Base-by-base conservation (phyloP, 1,140 invertebrate genomes). In the Batillaria attramentaria region DNA sequence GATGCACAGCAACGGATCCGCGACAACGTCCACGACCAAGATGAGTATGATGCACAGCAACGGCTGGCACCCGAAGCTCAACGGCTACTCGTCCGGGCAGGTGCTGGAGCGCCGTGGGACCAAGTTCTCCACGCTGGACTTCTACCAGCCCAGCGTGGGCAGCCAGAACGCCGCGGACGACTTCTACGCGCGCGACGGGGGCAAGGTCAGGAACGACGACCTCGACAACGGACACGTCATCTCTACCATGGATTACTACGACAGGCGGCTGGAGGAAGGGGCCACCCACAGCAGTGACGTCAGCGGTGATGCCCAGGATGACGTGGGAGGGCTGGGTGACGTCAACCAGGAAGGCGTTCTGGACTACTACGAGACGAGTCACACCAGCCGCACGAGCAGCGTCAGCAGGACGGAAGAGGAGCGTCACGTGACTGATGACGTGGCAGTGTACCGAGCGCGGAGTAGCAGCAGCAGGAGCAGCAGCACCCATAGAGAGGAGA, bases 61-160 rank as follows among this genome's bases (percentile, higher is more conserved):
- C 57, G 76, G 80, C 39, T 84, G 80, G 78, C 83, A 82, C 65
- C 84, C 79, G 41, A 84, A 80, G 79, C 57, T 78, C 66, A 83
- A 82, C 60, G 84, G 82, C 4, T 41, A 57, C 37, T 2, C 54
- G 8, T 31, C 31, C 3, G 57, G 35, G 39, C 50, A 42, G 37
- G 72, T 8, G 2, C 46, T 73, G 50, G 28, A 54, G 18, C 28
- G 46, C 6, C 5, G 54, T 18, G 73, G 73, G 20, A 62, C 50
- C 33, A 60, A 75, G 3, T 75, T 62, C 73, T 42, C 57, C 57
- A 60, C 54, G 1, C 28, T 35, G 46, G 72, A 57, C 46, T 69
- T 69, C n/a, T 69, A 35, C 41, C 68, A 70, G 33, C 24, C 10
- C 41, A 46, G 39, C 68, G 39, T 42, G 2, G 68, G 50, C 41